Evolutionary conservation across 2,113 vertebrate species (phyloP).

Genomic region (Balaenoptera acutorostrata): DNA sequence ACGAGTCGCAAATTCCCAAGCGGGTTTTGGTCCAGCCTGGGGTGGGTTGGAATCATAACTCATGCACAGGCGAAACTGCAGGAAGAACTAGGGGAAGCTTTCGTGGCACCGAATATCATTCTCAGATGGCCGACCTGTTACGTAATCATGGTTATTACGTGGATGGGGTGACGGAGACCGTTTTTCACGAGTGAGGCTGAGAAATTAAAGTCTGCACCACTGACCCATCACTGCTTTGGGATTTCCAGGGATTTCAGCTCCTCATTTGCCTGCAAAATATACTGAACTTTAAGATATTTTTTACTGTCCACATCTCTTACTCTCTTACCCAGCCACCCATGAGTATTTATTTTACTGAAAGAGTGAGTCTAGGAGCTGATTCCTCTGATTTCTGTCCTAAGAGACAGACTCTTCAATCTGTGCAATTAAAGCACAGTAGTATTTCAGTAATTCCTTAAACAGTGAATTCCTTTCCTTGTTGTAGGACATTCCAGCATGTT

Average conservation of each 20-base stretch:
- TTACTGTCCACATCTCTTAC: background rate
- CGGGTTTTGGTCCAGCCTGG: background rate
- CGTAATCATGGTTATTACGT: background rate
- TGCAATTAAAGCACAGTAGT: background rate
- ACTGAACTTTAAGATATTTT: background rate
- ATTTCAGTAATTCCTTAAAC: background rate
- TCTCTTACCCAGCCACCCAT: background rate
- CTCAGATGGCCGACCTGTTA: background rate
- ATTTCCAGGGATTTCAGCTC: background rate
- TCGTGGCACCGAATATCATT: background rate
- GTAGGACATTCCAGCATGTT: background rate
- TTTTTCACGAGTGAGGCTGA: constrained; percentile 25
- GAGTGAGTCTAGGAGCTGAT: background rate
- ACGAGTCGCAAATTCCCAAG: background rate
- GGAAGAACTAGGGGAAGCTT: background rate
- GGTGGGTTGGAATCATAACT: background rate
- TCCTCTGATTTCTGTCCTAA: background rate
- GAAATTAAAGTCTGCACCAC: background rate
- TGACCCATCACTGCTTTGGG: background rate
- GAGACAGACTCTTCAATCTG: background rate
- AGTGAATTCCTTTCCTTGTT: background rate
- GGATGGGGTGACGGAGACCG: background rate
- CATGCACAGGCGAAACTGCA: background rate
- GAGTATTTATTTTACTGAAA: background rate
- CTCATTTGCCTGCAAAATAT: background rate